Evolutionary conservation across 2,113 vertebrate species (phyloP).

Genomic region (Muscicapa adusta): DNA sequence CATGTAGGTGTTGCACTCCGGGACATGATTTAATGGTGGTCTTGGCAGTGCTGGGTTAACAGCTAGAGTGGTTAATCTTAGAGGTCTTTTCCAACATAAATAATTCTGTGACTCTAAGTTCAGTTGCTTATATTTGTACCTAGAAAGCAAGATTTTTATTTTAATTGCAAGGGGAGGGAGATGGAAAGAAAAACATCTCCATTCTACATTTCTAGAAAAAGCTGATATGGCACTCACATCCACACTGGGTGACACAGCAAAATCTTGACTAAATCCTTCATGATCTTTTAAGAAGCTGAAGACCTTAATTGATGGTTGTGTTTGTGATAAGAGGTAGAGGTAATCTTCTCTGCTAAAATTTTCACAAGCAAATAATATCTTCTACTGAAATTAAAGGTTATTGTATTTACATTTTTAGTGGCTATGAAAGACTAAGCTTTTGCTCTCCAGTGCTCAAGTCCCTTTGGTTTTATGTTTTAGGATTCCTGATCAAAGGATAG

Average conservation of each 20-base stretch:
- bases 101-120: not conserved
- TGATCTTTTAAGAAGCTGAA: not conserved
- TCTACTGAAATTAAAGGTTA: not conserved
- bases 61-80: not conserved
- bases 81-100: not conserved
- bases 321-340: not conserved
- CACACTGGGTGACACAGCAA: not conserved
- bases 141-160: not conserved
- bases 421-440: not conserved
- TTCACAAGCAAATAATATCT: not conserved
- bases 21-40: not conserved
- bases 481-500: not conserved
- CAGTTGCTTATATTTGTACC: not conserved
- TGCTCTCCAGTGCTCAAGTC: not conserved
- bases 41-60: not conserved
- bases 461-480: not conserved
- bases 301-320: not conserved
- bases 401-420: not conserved
- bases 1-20: not conserved
- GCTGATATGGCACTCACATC: not conserved
- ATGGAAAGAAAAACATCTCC: not conserved
- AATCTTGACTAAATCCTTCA: not conserved
- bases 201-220: not conserved
- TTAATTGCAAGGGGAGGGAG: not conserved
- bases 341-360: not conserved